Percentiles rank a stretch among this genome's conserved stretches.
phyloP scores from a whole-genome alignment of 35 echinoderm and acorn worm genomes.

The Amphiura filiformis region DNA sequence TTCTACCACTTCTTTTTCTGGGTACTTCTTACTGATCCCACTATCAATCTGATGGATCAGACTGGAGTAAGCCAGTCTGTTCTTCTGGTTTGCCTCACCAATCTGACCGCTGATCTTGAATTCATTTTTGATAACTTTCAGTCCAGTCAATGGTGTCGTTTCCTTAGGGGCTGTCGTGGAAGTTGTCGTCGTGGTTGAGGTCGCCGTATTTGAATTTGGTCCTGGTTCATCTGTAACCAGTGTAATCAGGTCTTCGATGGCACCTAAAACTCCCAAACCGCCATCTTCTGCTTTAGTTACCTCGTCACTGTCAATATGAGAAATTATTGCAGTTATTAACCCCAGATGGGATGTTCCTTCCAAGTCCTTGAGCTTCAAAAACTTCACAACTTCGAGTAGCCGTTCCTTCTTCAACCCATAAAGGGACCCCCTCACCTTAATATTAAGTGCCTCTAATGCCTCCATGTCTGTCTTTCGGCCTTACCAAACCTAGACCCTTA shows the following conservation, averaged over 20 bases:
- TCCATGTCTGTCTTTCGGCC: no score
- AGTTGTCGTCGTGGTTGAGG: no score
- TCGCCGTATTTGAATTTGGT: no score
- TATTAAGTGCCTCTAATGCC: neutral
- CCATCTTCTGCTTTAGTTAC: neutral
- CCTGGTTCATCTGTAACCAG: no score
- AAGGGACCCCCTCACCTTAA: neutral
- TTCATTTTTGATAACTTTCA: no score
- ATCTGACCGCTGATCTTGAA: constrained; percentile 43
- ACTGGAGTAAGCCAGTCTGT: constrained; percentile 44
- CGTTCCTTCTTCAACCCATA: neutral
- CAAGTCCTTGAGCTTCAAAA: neutral
- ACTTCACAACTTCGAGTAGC: neutral
- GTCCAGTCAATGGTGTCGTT: no score
- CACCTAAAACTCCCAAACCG: neutral
- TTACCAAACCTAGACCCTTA: no score
- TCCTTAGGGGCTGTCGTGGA: no score
- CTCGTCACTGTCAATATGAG: neutral
- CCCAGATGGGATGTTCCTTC: neutral
- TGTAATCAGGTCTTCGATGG: neutral
- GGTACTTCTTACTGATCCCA: constrained; percentile 1
- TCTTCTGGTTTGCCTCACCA: constrained; percentile 49
- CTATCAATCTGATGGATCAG: constrained; percentile 49
- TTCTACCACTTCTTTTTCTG: constrained; percentile 42
- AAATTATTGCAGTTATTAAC: neutral